Conservation (phyloP, 1,140 invertebrate genomes). For the Ladona fulva region DNA sequence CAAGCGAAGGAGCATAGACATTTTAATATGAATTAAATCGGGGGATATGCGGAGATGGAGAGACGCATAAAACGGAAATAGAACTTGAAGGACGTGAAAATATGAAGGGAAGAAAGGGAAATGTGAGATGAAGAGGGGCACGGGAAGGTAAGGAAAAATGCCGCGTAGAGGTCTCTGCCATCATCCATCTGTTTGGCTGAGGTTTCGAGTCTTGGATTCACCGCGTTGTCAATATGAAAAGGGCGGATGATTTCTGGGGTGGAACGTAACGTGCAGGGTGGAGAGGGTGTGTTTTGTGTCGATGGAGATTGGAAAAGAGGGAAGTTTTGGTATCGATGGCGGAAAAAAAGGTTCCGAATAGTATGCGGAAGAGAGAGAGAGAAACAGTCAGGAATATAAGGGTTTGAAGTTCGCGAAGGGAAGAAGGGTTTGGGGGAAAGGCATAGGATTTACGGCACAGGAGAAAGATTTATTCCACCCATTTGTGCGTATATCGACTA, state of each 20-base stretch:
- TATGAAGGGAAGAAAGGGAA: background rate
- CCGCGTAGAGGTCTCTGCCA: background rate
- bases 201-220: too few species aligned
- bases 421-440: background rate
- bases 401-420: background rate
- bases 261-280: background rate
- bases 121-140: background rate
- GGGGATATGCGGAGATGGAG: too few species aligned
- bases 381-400: background rate
- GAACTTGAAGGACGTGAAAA: background rate
- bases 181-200: too few species aligned
- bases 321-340: too few species aligned
- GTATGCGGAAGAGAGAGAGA: background rate
- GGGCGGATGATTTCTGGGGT: background rate
- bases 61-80: background rate
- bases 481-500: constrained; percentile 6
- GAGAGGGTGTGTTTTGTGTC: background rate
- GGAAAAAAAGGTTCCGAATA: too few species aligned
- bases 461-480: background rate
- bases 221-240: background rate
- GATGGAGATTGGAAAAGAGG: too few species aligned
- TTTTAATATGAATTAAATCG: too few species aligned
- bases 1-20: too few species aligned
- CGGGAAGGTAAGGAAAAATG: background rate
- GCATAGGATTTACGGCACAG: background rate